Evolutionary conservation across 2,113 vertebrate genomes (phyloP), one percentile per base, ranked within the genome.

Genomic region (Psilopsiagon aurifrons): DNA sequence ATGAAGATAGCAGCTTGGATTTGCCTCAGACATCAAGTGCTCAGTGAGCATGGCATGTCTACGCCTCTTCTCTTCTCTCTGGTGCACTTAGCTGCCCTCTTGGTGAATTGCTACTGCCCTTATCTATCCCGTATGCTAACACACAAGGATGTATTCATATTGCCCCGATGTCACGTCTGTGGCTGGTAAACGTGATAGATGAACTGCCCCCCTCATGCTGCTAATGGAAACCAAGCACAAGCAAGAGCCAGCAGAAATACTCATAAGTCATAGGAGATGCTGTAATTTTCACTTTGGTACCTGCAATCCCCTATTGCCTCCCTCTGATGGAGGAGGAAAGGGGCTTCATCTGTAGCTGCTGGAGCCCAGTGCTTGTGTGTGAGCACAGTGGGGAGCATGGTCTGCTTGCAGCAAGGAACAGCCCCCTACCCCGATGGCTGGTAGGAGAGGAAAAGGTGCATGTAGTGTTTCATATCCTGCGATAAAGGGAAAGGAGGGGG

Each of bases 321-420:
- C 39, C 23, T 77, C 49, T 24, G 25, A 23, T 47, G 29, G 11
- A 1, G 0, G 22, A 51, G 90, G 29, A 73, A 63, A 44, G 35
- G 9, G 68, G 28, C 18, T 75, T 37, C 28, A 3, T 12, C 44
- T 63, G 66, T 6, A 17, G 37, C 52, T 51, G 14, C 1, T 16
- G 37, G 33, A 28, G 35, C 15, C 22, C 0, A 0, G 25, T 41
- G 28, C 13, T 5, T 5, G 16, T 0, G 0, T 27, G 20, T 27
- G 25, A 52, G 52, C 9, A 2, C 2, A 3, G 39, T 13, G 39
- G 27, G 79, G 29, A 55, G 7, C 11, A 3, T 2, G 14, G 7
- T 57, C 33, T 33, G 66, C 49, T 55, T n/a, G 67, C 28, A 55
- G 78, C n/a, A 11, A 44, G 52, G 33, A 77, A 6, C 24, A 67